Base-by-base conservation (phyloP, 2,888 invertebrate genomes). In the Hydroisotoma schaefferi region DNA sequence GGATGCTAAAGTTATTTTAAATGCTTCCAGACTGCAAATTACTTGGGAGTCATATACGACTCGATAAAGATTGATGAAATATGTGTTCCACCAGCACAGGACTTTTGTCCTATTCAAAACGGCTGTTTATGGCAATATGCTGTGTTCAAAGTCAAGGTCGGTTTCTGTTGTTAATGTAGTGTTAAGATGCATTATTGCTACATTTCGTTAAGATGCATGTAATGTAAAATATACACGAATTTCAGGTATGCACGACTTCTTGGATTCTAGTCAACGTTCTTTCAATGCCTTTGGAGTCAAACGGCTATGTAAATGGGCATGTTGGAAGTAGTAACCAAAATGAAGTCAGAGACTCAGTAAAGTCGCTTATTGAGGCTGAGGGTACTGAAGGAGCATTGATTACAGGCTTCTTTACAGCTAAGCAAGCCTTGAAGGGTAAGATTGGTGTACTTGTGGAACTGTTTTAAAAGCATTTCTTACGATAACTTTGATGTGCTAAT, bases 111-210 rank as follows among this genome's bases (percentile, higher is more conserved):
- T 2, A 63, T 72, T 56, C 70, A 70, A 63, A 72, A 72, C 44
- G 72, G 70, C 22, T 69, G 68, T 43, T 47, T 72, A 10, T 72
- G 72, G 72, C 67, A 70, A 43, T 72, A 68, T 57, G 70, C 65
- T 15, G 66, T 69, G 27, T 72, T 72, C 48, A 55, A 55, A 62
- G 61, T 72, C 10, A 68, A 69, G 56, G 72, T 72, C n/a, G n/a
- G n/a, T n/a, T n/a, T n/a, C n/a, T n/a, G n/a, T n/a, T n/a, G n/a
- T n/a, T n/a, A n/a, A n/a, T n/a, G n/a, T n/a, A n/a, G n/a, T n/a
- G n/a, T n/a, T n/a, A n/a, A n/a, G n/a, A n/a, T n/a, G n/a, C n/a
- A n/a, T n/a, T n/a, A n/a, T n/a, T n/a, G n/a, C n/a, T n/a, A n/a
- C n/a, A n/a, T n/a, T n/a, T n/a, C n/a, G n/a, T n/a, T n/a, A n/a